Evolutionary conservation across 2,113 vertebrate genomes (phyloP).

Genomic region (Epinephelus cyanopodus): DNA sequence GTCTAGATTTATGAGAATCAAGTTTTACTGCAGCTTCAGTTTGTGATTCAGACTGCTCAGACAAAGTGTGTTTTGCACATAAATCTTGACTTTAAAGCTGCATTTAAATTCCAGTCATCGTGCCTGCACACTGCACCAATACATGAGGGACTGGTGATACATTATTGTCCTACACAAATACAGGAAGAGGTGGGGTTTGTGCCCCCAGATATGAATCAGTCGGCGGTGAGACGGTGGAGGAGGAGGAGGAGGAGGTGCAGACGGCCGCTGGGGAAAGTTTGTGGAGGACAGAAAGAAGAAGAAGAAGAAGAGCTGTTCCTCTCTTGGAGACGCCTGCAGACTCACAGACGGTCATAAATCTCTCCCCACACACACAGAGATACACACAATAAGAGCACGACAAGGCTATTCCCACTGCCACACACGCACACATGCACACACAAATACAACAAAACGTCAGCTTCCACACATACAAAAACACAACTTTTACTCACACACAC

Average conservation of each 20-base stretch:
- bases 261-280: slow-evolving; percentile 36
- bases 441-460: not conserved
- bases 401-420: not conserved
- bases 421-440: not conserved
- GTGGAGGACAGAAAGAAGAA: not conserved
- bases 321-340: slow-evolving; percentile 20
- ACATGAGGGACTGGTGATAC: slow-evolving; percentile 30
- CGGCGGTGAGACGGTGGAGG: slow-evolving; percentile 20
- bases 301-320: slow-evolving; percentile 1
- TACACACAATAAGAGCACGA: not conserved
- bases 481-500: too few species aligned
- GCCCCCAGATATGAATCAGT: slow-evolving; percentile 53
- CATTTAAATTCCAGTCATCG: slow-evolving; percentile 33
- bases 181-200: slow-evolving; percentile 15
- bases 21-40: not conserved
- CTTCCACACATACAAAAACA: not conserved
- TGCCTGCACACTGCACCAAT: slow-evolving; percentile 3
- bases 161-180: slow-evolving; percentile 15
- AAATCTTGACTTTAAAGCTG: slow-evolving; percentile 18
- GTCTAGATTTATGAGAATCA: not conserved
- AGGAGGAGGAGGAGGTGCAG: not conserved
- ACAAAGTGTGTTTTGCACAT: slow-evolving; percentile 20
- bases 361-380: slow-evolving; percentile 21
- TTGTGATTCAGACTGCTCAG: slow-evolving; percentile 3
- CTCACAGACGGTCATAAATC: slow-evolving; percentile 31